Evolutionary conservation across 1,140 invertebrate genomes (phyloP).

Genomic region (Achroia grisella): DNA sequence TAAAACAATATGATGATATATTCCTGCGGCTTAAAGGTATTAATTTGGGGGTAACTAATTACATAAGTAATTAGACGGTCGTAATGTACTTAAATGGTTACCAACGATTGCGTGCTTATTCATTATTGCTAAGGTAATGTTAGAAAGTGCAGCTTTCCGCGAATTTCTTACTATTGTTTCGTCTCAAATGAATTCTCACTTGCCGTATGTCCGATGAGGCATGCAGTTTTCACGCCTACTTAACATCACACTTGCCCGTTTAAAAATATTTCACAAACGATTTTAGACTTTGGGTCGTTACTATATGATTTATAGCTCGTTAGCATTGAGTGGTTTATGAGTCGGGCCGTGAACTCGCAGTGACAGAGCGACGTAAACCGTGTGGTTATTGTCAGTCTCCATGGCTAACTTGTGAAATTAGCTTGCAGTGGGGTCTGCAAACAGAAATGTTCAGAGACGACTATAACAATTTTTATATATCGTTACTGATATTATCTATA

Average conservation of each 20-base stretch:
- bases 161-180: constrained; percentile 28
- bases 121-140: constrained; percentile 10
- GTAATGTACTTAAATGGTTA: no score
- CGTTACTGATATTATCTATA: no score
- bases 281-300: constrained; percentile 4
- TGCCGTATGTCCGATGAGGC: constrained; percentile 45
- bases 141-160: constrained; percentile 46
- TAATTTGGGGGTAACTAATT: no score
- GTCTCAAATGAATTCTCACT: constrained; percentile 32
- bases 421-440: constrained; percentile 46
- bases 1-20: no score
- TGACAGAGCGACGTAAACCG: constrained; percentile 49
- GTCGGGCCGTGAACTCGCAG: constrained; percentile 39
- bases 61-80: no score
- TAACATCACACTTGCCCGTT: constrained; percentile 14
- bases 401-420: constrained; percentile 67
- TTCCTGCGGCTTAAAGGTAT: no score
- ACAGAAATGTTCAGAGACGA: constrained; percentile 15
- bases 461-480: neutral
- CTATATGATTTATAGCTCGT: neutral
- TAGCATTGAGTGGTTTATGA: constrained; percentile 1
- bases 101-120: no score
- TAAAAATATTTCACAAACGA: constrained; percentile 5
- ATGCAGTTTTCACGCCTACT: constrained; percentile 37
- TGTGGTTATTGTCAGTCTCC: constrained; percentile 59